phyloP scores from a whole-genome alignment of 2,888 invertebrate species.

The Lycaena phlaeas region DNA sequence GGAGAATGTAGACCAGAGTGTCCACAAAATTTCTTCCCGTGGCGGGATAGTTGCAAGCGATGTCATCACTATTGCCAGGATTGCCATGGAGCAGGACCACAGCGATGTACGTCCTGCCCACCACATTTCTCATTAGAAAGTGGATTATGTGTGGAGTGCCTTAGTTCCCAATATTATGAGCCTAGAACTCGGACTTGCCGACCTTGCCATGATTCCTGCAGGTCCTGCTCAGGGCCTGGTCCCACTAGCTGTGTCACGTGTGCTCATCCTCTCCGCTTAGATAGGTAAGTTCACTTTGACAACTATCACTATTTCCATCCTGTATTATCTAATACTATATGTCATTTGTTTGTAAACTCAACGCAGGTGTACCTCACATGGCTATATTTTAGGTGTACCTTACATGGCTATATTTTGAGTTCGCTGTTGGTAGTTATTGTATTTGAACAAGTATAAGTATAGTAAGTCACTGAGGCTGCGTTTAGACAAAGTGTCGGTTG shows the following conservation, averaged over 20 bases:
- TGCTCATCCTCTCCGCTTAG: slow-evolving; percentile 78
- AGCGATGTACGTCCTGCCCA: slow-evolving; percentile 82
- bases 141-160: slow-evolving; percentile 82
- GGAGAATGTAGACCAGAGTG: slow-evolving; percentile 90
- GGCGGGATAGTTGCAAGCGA: slow-evolving; percentile 86
- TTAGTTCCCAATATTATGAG: slow-evolving; percentile 82
- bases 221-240: slow-evolving; percentile 80
- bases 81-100: slow-evolving; percentile 86
- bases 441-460: too few species aligned
- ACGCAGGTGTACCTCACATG: too few species aligned
- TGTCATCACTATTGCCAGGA: slow-evolving; percentile 92
- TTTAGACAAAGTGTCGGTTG: too few species aligned
- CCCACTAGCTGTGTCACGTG: slow-evolving; percentile 81
- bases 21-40: slow-evolving; percentile 87
- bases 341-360: too few species aligned
- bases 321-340: too few species aligned
- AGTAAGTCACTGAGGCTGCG: too few species aligned
- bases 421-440: too few species aligned
- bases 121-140: slow-evolving; percentile 80
- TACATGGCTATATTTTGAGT: too few species aligned
- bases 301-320: too few species aligned
- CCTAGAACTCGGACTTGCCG: slow-evolving; percentile 78
- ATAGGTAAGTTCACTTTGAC: slow-evolving; percentile 60
- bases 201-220: slow-evolving; percentile 79
- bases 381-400: too few species aligned